A percentile compares a stretch with the other conserved stretches of the same genome.
Evolutionary conservation across 1,140 invertebrate genomes (phyloP).

Genomic region (Caenorhabditis latens): DNA sequence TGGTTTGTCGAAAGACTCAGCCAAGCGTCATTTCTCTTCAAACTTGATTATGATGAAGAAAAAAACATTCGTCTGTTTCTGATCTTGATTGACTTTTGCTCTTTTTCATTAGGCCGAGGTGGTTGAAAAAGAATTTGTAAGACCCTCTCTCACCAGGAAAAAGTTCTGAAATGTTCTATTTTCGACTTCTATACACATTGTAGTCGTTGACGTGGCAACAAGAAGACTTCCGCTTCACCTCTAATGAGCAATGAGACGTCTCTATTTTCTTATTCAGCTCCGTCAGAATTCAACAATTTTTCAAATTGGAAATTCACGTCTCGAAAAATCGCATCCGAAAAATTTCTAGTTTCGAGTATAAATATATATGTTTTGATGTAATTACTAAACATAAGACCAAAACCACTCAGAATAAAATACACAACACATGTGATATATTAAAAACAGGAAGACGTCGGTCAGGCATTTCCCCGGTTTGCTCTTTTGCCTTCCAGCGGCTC

Average conservation of each 20-base stretch:
- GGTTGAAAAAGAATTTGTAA: not conserved
- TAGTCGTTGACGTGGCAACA: not conserved
- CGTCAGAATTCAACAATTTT: not conserved
- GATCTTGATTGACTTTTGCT: not conserved
- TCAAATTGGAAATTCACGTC: not conserved
- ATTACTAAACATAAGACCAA: not conserved
- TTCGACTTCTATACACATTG: too few species aligned
- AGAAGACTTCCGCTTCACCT: not conserved
- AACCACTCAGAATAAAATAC: not conserved
- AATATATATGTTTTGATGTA: conserved; percentile 39
- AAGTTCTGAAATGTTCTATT: too few species aligned
- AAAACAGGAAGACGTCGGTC: conserved; percentile 18
- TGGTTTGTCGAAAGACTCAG: not conserved
- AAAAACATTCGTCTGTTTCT: not conserved
- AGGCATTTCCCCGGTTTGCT: not conserved
- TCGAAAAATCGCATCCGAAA: not conserved
- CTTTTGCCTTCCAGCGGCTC: not conserved
- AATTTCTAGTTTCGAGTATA: not conserved
- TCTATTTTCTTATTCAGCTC: too few species aligned
- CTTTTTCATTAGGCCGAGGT: not conserved
- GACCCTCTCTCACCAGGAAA: not conserved
- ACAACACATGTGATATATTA: conserved; percentile 34
- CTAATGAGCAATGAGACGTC: too few species aligned
- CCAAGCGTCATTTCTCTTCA: not conserved
- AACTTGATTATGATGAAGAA: not conserved